Evolutionary conservation across 2,113 vertebrate species (phyloP).

Genomic region (Myrmecobius fasciatus): DNA sequence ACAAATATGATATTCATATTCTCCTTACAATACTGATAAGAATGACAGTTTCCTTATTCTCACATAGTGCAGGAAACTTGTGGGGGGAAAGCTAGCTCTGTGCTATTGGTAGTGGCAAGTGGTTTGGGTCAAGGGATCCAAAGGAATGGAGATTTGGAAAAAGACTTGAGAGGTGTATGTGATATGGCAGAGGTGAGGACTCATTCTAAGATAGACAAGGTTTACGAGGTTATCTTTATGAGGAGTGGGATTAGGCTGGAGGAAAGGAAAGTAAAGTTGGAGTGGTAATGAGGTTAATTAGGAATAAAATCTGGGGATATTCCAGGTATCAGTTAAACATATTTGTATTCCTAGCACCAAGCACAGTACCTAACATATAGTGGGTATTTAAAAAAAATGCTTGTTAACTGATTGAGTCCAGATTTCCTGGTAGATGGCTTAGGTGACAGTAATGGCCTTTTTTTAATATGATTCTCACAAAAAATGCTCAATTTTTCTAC

Average conservation of each 20-base stretch:
- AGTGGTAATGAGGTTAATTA: background rate
- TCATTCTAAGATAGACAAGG: background rate
- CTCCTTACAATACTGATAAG: background rate
- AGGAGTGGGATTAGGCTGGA: background rate
- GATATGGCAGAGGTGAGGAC: background rate
- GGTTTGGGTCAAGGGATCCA: background rate
- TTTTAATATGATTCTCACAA: background rate
- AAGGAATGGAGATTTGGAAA: background rate
- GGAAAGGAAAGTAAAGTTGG: background rate
- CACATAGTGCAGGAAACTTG: background rate
- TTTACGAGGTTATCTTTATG: background rate
- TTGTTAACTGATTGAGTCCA: background rate
- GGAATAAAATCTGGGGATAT: background rate
- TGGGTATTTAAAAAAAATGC: background rate
- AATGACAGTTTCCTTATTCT: background rate
- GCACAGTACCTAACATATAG: background rate
- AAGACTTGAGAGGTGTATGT: background rate
- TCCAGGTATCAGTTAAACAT: background rate
- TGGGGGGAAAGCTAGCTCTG: background rate
- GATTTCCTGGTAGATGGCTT: background rate
- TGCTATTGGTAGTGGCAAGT: background rate
- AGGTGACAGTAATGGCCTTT: background rate
- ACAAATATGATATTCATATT: background rate
- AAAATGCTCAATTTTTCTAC: background rate
- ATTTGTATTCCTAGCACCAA: background rate